Base-by-base conservation (phyloP, 2,888 invertebrate genomes). In the Archips crataeganus region DNA sequence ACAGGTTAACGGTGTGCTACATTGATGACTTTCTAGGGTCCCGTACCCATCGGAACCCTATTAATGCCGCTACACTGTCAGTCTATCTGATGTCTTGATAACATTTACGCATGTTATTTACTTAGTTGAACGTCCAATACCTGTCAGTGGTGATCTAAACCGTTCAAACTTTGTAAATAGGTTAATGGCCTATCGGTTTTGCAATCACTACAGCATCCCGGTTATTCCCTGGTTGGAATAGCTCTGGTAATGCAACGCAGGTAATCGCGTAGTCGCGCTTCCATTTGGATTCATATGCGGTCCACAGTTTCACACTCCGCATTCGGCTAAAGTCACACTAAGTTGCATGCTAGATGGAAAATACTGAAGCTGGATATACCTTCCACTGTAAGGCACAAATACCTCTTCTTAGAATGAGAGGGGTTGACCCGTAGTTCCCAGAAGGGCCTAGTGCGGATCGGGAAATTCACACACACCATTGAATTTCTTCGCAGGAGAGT, bases 171-270 rank as follows among this genome's bases (percentile, higher is more conserved):
- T n/a, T 57, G 57, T 57, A 57, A 57, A 57, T 57, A 57, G 57
- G 57, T 57, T 49, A 49, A 23, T n/a, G 36, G 36, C 34, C 66
- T 65, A 60, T 61, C 61, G 61, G 54, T 72, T 72, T 54, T 62
- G 66, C 61, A 54, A 72, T 72, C 66, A 72, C 61, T 72, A 66
- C 71, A 36, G 10, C 61, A 60, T 59, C 49, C 66, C 42, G 13
- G 51, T 47, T 32, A 72, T 67, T 72, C 65, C 15, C 23, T 42
- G 4, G n/a, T 3, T 42, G 51, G 42, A 71, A 66, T 61, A 36
- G 71, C 51, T 34, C 32, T 42, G 47, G 42, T 66, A 71, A 66
- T 61, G 54, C 67, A 57, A 51, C 65, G 62, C 54, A 61, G 61
- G 66, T 72, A 72, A 72, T 72, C 61, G 47, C 72, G 45, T 63